Conservation (phyloP, 2,797 vertebrate species). For the Muraenolepis orangiensis region DNA sequence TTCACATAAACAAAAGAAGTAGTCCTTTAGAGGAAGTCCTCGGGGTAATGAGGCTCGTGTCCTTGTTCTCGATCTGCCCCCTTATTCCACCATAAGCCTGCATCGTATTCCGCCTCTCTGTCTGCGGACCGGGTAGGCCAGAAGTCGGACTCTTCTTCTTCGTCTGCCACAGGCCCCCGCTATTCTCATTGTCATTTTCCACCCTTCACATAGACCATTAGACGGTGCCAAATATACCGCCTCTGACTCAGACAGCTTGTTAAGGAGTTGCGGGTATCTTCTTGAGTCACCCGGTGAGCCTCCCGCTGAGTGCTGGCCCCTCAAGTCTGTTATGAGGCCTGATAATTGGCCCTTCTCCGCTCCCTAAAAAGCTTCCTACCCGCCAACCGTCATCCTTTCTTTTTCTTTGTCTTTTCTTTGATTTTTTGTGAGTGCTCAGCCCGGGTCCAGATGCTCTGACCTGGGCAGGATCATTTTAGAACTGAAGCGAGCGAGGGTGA, state of each 20-base stretch:
- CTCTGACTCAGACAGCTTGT: conserved; percentile 1
- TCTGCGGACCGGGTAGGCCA: neutral
- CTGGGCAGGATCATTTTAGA: neutral
- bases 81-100: neutral
- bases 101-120: neutral
- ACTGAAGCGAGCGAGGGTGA: neutral
- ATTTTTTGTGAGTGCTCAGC: neutral
- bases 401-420: neutral
- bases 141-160: neutral
- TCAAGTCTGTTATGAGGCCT: neutral
- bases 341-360: neutral
- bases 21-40: neutral
- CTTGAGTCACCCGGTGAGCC: neutral
- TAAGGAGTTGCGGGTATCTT: neutral
- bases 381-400: neutral
- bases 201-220: neutral
- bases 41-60: neutral
- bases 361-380: neutral
- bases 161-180: neutral
- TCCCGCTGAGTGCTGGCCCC: neutral
- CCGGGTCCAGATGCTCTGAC: neutral
- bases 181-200: neutral
- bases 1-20: neutral
- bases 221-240: neutral
- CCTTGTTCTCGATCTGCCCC: neutral